These are phyloP conservation scores for Cacoxenus indagator DNA, from an alignment of 2,888 invertebrate genomes.

Conservation along the genomic window DNA sequence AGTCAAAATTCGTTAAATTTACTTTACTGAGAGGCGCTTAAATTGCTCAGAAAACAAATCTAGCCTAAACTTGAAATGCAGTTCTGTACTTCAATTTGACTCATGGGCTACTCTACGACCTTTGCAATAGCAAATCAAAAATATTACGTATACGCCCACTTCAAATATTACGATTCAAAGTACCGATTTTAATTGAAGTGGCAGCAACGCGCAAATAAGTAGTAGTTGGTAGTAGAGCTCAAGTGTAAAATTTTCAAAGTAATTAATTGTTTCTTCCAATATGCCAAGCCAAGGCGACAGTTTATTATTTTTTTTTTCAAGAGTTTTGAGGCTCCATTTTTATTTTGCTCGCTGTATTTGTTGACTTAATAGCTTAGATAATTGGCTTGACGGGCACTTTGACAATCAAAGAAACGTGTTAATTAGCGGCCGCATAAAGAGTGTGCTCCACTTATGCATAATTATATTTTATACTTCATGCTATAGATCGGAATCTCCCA, in stretches of 20 bases:
- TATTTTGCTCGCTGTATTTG: slow-evolving; percentile 17
- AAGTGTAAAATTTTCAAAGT: background rate
- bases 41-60: too few relatives aligned
- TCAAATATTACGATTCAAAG: too few relatives aligned
- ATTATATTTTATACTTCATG: background rate
- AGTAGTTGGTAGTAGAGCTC: slow-evolving; percentile 12
- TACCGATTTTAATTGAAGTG: slow-evolving; percentile 32
- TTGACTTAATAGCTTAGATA: slow-evolving; percentile 46
- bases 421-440: slow-evolving; percentile 28
- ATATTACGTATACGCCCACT: slow-evolving; percentile 56
- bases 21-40: too few relatives aligned
- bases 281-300: slow-evolving; percentile 38
- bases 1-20: too few relatives aligned
- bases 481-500: slow-evolving; percentile 70
- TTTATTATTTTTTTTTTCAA: background rate
- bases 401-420: background rate
- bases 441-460: slow-evolving; percentile 29
- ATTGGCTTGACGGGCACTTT: slow-evolving; percentile 30
- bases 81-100: too few relatives aligned
- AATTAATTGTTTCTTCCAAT: slow-evolving; percentile 51
- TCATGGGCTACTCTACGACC: too few relatives aligned
- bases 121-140: background rate
- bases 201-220: slow-evolving; percentile 47
- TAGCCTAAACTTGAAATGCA: too few relatives aligned
- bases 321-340: background rate